phyloP scores from a whole-genome alignment of 1,140 invertebrate species.

The Hesperophylax magnus region DNA sequence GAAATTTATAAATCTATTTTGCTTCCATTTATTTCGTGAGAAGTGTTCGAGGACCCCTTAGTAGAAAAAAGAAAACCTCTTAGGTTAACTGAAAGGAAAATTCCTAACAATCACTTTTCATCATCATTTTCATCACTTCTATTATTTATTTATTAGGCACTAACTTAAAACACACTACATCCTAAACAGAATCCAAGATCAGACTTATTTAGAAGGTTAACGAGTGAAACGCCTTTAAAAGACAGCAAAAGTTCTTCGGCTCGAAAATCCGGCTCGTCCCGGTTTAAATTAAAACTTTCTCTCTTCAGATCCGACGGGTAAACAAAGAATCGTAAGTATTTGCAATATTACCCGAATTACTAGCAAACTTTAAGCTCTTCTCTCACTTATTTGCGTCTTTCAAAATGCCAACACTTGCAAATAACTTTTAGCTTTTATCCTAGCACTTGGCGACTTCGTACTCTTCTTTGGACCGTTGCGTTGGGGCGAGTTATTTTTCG shows the following conservation, averaged over 20 bases:
- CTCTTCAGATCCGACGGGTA: not conserved
- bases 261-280: not conserved
- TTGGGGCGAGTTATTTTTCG: not conserved
- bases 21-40: no score
- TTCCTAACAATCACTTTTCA: no score
- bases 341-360: constrained; percentile 30
- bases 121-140: no score
- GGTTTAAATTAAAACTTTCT: constrained; percentile 28
- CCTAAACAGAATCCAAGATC: no score
- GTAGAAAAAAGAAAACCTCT: no score
- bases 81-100: no score
- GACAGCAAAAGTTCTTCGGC: not conserved
- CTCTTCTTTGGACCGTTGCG: not conserved
- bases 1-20: no score
- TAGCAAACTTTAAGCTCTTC: constrained; percentile 22
- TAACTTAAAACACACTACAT: no score
- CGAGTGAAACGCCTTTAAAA: no score
- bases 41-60: no score
- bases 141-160: no score
- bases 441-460: not conserved
- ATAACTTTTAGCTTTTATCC: constrained; percentile 8
- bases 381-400: not conserved
- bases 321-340: constrained; percentile 33
- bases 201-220: no score
- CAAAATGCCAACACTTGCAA: constrained; percentile 23